Base-by-base conservation (phyloP, 2,797 vertebrate genomes). In the Diglossa cyanea region DNA sequence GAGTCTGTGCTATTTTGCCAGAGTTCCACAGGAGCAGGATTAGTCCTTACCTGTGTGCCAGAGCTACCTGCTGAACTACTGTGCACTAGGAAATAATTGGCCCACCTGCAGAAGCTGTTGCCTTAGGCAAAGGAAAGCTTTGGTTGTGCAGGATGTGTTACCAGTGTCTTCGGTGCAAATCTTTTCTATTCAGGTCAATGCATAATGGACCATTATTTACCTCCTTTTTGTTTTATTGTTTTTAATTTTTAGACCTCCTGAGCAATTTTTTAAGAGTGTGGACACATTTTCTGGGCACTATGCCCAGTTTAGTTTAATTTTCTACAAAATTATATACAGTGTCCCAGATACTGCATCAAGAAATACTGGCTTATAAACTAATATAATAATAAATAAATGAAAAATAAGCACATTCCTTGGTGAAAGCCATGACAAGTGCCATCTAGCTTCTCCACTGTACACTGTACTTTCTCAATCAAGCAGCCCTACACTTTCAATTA, bases 281-380 rank as follows among this genome's bases (percentile, higher is more conserved):
- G 45, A 63, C 55, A 42, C 20, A 35, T 93, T 65, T 95, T 72
- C 73, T 75, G 55, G 79, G 89, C 82, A 88, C 40, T 40, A 7
- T 25, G 75, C 61, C 77, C 58, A 48, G 54, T 80, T 77, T 63
- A 76, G 86, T 83, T 88, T 93, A 83, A 86, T 91, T 88, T 93
- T 86, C 82, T 86, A 48, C 60, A 86, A 76, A 90, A 91, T 73
- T 93, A 84, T 70, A 85, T 82, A 62, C 48, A 28, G 60, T 70
- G 70, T 93, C 66, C 51, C 70, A 96, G 91, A 82, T 91, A 88
- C 44, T 30, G 54, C 73, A 86, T 73, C 51, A 83, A 88, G 47
- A 88, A 91, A 87, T 50, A 89, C 25, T 74, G 62, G 40, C 30
- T 84, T 83, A 70, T 75, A 75, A 87, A 72, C 51, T 53, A 80